phyloP scores from a whole-genome alignment of 2,888 invertebrate genomes.

The Monoplex corrugatus region DNA sequence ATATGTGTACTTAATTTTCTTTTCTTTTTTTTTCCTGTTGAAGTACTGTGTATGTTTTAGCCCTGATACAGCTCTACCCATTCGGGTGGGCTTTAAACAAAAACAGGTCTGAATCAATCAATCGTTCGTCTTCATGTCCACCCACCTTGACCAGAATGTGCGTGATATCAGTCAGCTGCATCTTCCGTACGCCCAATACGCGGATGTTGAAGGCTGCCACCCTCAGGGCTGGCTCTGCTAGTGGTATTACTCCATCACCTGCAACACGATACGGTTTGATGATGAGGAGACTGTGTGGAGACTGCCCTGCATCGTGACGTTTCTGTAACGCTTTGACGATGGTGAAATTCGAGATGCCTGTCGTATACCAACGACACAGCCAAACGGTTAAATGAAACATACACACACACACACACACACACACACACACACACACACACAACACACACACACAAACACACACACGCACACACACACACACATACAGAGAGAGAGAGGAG shows the following conservation, averaged over 20 bases:
- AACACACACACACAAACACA: no score
- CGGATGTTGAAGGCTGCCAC: conserved; percentile 74
- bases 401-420: not conserved
- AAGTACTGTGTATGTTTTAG: no score
- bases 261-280: not conserved
- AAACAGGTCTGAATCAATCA: not conserved
- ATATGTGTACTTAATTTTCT: no score
- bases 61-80: not conserved
- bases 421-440: not conserved
- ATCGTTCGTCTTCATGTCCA: not conserved
- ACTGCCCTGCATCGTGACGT: no score
- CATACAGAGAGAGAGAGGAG: no score
- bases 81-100: no score
- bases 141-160: conserved; percentile 65
- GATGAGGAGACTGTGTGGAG: no score
- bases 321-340: not conserved
- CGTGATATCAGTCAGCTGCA: conserved; percentile 60
- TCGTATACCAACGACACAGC: not conserved
- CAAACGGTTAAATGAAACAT: not conserved
- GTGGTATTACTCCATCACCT: not conserved
- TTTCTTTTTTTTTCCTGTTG: no score
- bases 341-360: not conserved
- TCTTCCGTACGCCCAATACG: conserved; percentile 69
- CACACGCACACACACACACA: no score
- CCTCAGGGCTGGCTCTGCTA: conserved; percentile 63